Conservation (phyloP, 2,888 invertebrate genomes). For the Aporophyla nigra region DNA sequence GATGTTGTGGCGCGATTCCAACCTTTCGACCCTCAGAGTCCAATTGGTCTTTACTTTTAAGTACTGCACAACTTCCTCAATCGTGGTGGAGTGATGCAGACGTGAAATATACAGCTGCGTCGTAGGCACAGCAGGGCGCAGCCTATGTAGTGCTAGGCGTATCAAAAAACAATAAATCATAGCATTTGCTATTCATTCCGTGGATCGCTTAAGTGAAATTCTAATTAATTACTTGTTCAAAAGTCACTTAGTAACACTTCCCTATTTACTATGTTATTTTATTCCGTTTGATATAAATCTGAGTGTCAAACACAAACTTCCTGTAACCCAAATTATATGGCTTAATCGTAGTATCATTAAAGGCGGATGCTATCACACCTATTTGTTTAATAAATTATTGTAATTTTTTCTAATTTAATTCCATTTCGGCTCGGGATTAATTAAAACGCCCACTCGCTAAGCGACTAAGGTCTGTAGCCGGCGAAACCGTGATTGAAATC, state of each 20-base stretch:
- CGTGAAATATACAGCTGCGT: too few relatives aligned
- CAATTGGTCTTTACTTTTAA: too few relatives aligned
- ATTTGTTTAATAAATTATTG: conserved; percentile 31
- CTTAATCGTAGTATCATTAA: conserved; percentile 5
- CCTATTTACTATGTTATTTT: conserved; percentile 15
- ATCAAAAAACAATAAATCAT: neutral
- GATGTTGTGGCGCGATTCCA: too few relatives aligned
- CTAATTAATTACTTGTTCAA: conserved; percentile 30
- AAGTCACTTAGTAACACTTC: conserved; percentile 11
- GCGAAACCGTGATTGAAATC: neutral
- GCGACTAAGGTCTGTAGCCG: neutral
- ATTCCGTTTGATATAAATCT: neutral
- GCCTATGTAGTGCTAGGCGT: neutral
- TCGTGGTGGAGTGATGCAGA: too few relatives aligned
- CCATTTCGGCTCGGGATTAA: neutral
- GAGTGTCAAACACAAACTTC: neutral
- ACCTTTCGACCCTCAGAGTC: too few relatives aligned
- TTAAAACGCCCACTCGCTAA: conserved; percentile 19
- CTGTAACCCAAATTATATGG: conserved; percentile 5
- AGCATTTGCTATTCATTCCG: neutral
- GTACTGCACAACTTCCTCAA: too few relatives aligned
- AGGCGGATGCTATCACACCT: conserved; percentile 6
- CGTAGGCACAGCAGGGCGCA: too few relatives aligned
- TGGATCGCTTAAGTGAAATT: conserved; percentile 4
- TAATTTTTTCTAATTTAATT: conserved; percentile 29